Evolutionary conservation across 2,797 vertebrate species (phyloP), one percentile per base, ranked within the genome.

Genomic region (Malacoctenus gilli): DNA sequence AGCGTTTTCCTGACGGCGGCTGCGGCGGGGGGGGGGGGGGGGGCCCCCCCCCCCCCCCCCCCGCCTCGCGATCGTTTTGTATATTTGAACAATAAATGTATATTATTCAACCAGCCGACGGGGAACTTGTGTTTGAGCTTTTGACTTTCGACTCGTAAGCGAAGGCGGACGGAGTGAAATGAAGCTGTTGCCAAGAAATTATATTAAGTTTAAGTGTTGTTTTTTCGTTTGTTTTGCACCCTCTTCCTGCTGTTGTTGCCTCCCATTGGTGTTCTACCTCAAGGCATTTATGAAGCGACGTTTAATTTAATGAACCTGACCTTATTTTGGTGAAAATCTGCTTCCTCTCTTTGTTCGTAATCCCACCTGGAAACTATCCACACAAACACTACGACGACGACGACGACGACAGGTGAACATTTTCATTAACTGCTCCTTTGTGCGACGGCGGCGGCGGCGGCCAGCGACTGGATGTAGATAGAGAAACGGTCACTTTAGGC

Each of bases 41-140:
- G n/a, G n/a, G n/a, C n/a, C n/a, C n/a, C n/a, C n/a, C n/a, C n/a
- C n/a, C n/a, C n/a, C n/a, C n/a, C n/a, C n/a, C n/a, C n/a, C n/a
- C n/a, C n/a, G n/a, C 68, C 78, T 67, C 55, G 68, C 41, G 39
- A 57, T 67, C 58, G 57, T 84, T 81, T 83, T 86, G 83, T 88
- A 86, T 81, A 87, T 86, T 86, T 79, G 77, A 85, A 85, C 59
- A 88, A 86, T 86, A 89, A 84, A 85, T 88, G 77, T 86, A 69
- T 79, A 84, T n/a, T n/a, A n/a, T 79, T 81, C 59, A 80, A 75
- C 60, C 76, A 73, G 57, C 59, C 66, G 64, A 75, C 64, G 46
- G 68, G 69, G 74, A 75, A 75, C 72, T 78, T 70, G 58, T 75
- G 68, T 87, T 78, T 83, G 59, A 78, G 59, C 68, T 87, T 83